Evolutionary conservation across 92 coral and sea anemone genomes (phyloP).

Genomic region (Epizoanthus fatuus): DNA sequence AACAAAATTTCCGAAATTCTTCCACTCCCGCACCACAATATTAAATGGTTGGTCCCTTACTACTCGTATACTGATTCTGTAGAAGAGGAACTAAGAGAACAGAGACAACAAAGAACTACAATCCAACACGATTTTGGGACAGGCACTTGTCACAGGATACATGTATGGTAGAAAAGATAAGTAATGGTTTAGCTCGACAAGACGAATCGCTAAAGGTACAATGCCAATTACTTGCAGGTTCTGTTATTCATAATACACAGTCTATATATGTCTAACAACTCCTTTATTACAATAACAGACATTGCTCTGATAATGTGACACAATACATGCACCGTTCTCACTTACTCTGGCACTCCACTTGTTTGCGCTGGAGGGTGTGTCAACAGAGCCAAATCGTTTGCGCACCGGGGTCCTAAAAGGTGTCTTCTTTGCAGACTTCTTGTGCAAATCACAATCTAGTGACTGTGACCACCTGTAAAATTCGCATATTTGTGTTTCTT

Average conservation of each 20-base stretch:
- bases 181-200: neutral
- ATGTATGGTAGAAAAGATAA: no score
- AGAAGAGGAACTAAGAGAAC: no score
- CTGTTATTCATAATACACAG: no score
- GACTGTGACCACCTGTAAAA: slow-evolving; percentile 85
- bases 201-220: neutral
- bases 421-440: slow-evolving; percentile 77
- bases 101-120: no score
- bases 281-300: neutral
- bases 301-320: neutral
- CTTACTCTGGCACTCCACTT: slow-evolving; percentile 84
- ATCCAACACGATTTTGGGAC: no score
- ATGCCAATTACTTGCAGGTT: neutral
- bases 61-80: no score
- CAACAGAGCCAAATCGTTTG: slow-evolving; percentile 80
- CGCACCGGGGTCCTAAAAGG: slow-evolving; percentile 82
- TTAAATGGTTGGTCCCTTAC: no score
- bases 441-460: slow-evolving; percentile 89
- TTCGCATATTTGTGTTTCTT: neutral
- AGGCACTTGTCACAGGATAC: no score
- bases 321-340: neutral
- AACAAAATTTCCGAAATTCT: neutral
- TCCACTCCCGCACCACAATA: neutral
- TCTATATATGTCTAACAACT: no score
- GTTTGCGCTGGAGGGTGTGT: slow-evolving; percentile 91